Percentiles rank a stretch among this genome's conserved stretches.
Conservation (phyloP, 1,140 invertebrate species). For the Drosophila fuyamai region DNA sequence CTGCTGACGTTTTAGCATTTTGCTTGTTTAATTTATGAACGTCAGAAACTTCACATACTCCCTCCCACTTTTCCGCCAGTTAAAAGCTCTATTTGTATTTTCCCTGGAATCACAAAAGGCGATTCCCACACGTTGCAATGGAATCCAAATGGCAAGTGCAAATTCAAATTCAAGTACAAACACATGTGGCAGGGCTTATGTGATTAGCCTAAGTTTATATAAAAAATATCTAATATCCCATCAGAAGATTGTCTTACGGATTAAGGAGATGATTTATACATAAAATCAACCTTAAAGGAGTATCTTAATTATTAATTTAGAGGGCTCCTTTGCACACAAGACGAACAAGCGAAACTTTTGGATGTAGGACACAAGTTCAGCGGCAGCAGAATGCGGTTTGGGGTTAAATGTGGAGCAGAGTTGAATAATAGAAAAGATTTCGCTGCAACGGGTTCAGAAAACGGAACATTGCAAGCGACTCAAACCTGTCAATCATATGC, state of each 20-base stretch:
- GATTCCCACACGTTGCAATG: conserved; percentile 16
- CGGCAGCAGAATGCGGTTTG: conserved; percentile 46
- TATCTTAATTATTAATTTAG: conserved; percentile 50
- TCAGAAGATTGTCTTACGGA: background rate
- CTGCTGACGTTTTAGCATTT: conserved; percentile 63
- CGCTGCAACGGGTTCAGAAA: conserved; percentile 12
- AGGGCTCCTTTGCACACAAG: conserved; percentile 27
- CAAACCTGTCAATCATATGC: conserved; percentile 13
- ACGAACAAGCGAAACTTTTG: conserved; percentile 47
- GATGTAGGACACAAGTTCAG: conserved; percentile 38
- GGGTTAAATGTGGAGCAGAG: conserved; percentile 46
- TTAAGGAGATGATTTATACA: background rate
- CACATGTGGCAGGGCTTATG: conserved; percentile 15
- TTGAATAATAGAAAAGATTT: conserved; percentile 48
- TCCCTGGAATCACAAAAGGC: conserved; percentile 21
- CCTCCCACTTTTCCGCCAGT: conserved; percentile 11
- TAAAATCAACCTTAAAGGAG: conserved; percentile 5
- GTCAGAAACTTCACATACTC: conserved; percentile 56
- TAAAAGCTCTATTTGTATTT: conserved; percentile 33
- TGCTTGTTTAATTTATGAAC: conserved; percentile 79
- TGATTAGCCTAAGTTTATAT: conserved; percentile 29
- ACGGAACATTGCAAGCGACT: conserved; percentile 16
- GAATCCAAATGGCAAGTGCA: conserved; percentile 24
- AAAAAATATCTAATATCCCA: conserved; percentile 14
- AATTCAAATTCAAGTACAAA: conserved; percentile 31